Conservation (phyloP, 2,888 invertebrate genomes). For the Octonoba sinensis region DNA sequence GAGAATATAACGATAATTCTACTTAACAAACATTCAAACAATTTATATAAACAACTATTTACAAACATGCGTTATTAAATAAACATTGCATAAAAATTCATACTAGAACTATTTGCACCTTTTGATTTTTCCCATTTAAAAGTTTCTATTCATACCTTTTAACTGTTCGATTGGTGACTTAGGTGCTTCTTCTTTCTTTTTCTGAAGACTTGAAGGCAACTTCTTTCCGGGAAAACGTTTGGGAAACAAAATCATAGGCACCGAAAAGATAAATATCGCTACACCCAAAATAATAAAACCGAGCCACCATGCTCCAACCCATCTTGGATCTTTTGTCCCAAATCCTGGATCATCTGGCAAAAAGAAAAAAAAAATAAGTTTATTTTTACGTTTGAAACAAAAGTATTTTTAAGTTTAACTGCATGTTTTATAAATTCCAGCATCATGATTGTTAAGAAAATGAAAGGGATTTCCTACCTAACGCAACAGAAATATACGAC, state of each 20-base stretch:
- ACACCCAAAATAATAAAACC: slow-evolving; percentile 67
- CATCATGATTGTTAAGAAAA: not conserved
- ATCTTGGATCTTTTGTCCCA: slow-evolving; percentile 66
- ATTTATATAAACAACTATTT: too few species aligned
- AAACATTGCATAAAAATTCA: too few species aligned
- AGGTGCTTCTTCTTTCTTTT: slow-evolving; percentile 26
- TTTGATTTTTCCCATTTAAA: too few species aligned
- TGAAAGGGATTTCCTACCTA: too few species aligned
- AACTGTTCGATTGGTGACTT: slow-evolving; percentile 52
- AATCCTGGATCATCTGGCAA: slow-evolving; percentile 66
- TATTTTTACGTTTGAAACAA: not conserved
- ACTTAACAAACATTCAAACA: too few species aligned
- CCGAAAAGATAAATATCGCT: slow-evolving; percentile 63
- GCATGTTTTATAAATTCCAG: not conserved
- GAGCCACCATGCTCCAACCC: slow-evolving; percentile 68
- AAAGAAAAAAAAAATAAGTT: not conserved
- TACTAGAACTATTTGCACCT: too few species aligned
- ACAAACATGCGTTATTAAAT: too few species aligned
- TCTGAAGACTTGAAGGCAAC: not conserved
- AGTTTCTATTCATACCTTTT: slow-evolving; percentile 30
- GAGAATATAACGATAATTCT: too few species aligned
- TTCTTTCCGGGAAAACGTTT: slow-evolving; percentile 47
- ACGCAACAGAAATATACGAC: too few species aligned
- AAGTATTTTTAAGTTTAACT: not conserved
- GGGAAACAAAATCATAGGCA: slow-evolving; percentile 68